Base-by-base conservation (phyloP, 1,140 invertebrate genomes). In the Holotrichia oblita region DNA sequence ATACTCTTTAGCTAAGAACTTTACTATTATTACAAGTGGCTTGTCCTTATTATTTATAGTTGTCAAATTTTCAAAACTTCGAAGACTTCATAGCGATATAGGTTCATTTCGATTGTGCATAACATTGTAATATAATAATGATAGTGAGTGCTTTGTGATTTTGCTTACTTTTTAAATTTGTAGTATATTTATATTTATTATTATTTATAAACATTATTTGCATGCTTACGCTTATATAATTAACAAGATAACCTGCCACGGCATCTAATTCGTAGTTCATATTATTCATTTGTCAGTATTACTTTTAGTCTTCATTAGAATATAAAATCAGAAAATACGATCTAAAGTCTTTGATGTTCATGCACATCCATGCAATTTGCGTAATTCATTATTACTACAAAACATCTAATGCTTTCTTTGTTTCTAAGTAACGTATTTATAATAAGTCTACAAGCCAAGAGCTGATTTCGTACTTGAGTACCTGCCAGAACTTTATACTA, bases 331-430 rank as follows among this genome's bases (percentile, higher is more conserved):
- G 3, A 17, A n/a, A 17, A 55, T 14, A 55, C 14, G 48, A 55
- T 6, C 48, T 17, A 0, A 55, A 6, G 48, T 6, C 48, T 55
- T 55, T 55, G 48, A 55, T 55, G 12, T 55, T n/a, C 48, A 17
- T 55, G n/a, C 61, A 22, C 8, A 27, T 27, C 22, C 22, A 22
- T 20, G 22, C 61, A 22, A 22, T 69, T 34, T 14, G 20, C 27
- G 61, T 8, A 20, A 34, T 69, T 69, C 61, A 69, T 69, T 69
- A 69, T 22, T 69, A 69, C 14, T 69, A 22, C 20, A 69, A 22
- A 22, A 69, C 61, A 69, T 69, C 24, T 69, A 69, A 69, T 12
- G 61, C 12, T 27, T 69, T 69, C 27, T 69, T 69, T 69, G 10
- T 69, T 69, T 22, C 22, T 69, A 22, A 12, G 6, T 27, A 24